Base-by-base conservation (phyloP, 2,888 invertebrate genomes). In the Caenorhabditis wallacei region DNA sequence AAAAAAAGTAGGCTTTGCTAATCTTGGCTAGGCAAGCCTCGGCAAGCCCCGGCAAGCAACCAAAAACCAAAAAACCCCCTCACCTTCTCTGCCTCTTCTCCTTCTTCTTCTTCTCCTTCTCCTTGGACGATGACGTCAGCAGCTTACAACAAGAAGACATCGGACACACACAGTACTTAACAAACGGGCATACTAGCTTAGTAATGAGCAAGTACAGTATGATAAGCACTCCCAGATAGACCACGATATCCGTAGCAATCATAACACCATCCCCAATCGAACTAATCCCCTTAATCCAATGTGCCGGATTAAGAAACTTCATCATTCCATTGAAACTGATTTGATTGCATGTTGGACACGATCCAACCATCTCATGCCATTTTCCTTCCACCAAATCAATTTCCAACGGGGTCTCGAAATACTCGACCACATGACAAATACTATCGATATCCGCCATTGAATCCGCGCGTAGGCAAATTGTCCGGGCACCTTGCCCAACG, bases 261-360 rank as follows among this genome's bases (percentile, higher is more conserved):
- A 86, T 87, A 40, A 90, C 80, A 16, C 84, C 85, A 46, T 89
- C 89, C 11, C 86, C 85, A 54, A 88, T 75, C n/a, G 88, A 88
- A 48, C 80, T 81, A 70, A 89, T 82, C 26, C 88, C 89, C 37
- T 88, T 88, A 54, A 85, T 75, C 89, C 89, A 89, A 43, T 85
- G 84, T 10, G 85, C 84, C n/a, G 89, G 89, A 68, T 89, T 89
- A 68, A 89, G 48, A 61, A 83, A 83, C 70, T 87, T 83, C 68
- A 85, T 74, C 74, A 87, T 76, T 71, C 82, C 82, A 57, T 85
- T 80, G 51, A 89, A 83, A 24, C 85, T 85, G 54, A 90, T 82
- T 48, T 89, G 85, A 63, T 91, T 91, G 82, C 91, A 91, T 11
- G 88, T 85, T 3, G 89, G 88, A 64, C 91, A 91, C 5, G 82